Base-by-base conservation (phyloP, 2,797 vertebrate species). In the Rachycentron canadum region DNA sequence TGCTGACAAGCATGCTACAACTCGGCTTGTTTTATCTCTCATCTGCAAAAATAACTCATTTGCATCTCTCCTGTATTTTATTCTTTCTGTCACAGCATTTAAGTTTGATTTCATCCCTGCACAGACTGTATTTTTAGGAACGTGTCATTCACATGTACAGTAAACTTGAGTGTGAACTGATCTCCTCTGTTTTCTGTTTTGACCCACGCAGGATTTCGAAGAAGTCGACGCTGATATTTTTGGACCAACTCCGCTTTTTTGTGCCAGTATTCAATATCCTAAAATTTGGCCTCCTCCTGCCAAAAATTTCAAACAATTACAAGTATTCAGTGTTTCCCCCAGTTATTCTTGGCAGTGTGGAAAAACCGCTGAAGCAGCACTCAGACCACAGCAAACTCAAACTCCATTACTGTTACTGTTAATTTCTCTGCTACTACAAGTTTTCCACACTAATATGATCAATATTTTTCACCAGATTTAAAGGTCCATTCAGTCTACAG, bases 1-100 rank as follows among this genome's bases (percentile, higher is more conserved):
- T 60, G 73, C 63, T 85, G 88, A 88, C 83, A 75, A 73, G 78
- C 79, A 41, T 41, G 16, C 69, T 80, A 78, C 76, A 5, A 63
- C 77, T 6, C 16, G 28, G 75, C 59, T 41, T 3, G 38, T 78
- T 83, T 81, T 52, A 84, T 81, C 85, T 81, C 85, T 84, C 72
- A 36, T 72, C 71, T 69, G 76, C 56, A 69, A 56, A 47, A 61
- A 72, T 17, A 75, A 26, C 65, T 82, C 26, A 85, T 89, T 83
- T 82, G 76, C 87, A 89, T 87, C 57, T 28, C 62, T 53, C 26
- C 52, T 69, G 65, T 25, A 47, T 43, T 70, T 68, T 34, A 23
- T 58, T 78, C 25, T 43, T 50, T 14, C 55, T 57, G 76, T 78
- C 71, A 32, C 9, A 23, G 57, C 28, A 11, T 58, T 69, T 40